phyloP scores from a whole-genome alignment of 30 jellyfish, hydroid and myxozoan genomes.

The Clytia hemisphaerica region DNA sequence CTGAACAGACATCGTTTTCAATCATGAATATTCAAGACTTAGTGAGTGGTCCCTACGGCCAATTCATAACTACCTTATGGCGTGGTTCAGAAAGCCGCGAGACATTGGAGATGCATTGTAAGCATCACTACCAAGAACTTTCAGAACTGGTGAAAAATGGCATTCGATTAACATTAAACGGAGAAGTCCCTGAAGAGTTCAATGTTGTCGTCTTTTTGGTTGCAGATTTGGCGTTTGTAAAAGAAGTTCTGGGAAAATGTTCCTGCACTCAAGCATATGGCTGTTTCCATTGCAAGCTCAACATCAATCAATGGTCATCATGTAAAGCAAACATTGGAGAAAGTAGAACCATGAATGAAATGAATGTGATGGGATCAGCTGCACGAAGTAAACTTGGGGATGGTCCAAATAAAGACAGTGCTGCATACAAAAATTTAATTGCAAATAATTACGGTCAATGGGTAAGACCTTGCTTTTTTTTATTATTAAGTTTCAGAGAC shows the following conservation, averaged over 20 bases:
- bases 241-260: slow-evolving; percentile 1
- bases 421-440: too few relatives aligned
- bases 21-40: not conserved
- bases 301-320: not conserved
- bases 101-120: too few relatives aligned
- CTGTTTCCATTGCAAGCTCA: not conserved
- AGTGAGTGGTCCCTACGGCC: not conserved
- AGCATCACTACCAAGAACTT: not conserved
- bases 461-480: too few relatives aligned
- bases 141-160: not conserved
- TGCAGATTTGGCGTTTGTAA: not conserved
- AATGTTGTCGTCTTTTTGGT: not conserved
- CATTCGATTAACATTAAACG: not conserved
- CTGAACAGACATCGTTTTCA: not conserved
- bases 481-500: too few relatives aligned
- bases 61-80: not conserved
- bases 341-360: not conserved
- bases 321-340: not conserved
- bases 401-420: too few relatives aligned
- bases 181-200: not conserved
- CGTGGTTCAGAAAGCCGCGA: slow-evolving; percentile 1
- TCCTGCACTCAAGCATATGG: not conserved
- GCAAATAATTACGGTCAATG: too few relatives aligned
- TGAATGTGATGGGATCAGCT: slow-evolving; percentile 19
- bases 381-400: too few relatives aligned